These are phyloP conservation scores for Condylostylus longicornis DNA, from an alignment of 1,140 invertebrate species.

Conservation along the genomic window DNA sequence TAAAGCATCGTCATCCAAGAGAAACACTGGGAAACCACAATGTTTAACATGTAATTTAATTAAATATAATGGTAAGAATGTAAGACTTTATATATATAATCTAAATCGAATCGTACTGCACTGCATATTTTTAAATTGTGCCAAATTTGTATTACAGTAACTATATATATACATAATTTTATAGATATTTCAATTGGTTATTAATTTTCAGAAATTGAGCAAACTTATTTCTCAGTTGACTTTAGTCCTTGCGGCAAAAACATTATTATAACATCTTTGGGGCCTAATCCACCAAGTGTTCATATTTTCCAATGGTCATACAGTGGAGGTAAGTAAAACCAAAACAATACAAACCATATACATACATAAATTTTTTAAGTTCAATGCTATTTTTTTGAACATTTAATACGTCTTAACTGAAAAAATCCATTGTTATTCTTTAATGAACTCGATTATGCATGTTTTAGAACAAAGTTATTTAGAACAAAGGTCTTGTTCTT, in stretches of 20 bases:
- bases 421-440: too few species aligned
- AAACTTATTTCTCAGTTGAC: constrained; percentile 24
- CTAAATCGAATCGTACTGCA: background rate
- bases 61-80: background rate
- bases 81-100: background rate
- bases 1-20: constrained; percentile 15
- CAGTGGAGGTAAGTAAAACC: constrained; percentile 14
- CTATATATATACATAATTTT: background rate
- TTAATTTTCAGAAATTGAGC: too few species aligned
- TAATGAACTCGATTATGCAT: too few species aligned
- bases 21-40: constrained; percentile 27
- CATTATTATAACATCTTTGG: constrained; percentile 22
- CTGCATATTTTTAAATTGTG: background rate
- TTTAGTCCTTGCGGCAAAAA: constrained; percentile 22
- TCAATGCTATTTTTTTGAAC: constrained; percentile 1
- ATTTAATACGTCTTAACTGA: too few species aligned
- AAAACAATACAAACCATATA: too few species aligned
- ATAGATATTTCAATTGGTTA: too few species aligned
- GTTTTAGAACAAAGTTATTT: too few species aligned
- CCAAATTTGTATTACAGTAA: background rate
- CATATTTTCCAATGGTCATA: constrained; percentile 20
- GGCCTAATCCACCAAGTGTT: constrained; percentile 23
- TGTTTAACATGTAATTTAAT: constrained; percentile 40
- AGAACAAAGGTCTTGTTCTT: too few species aligned
- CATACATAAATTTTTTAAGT: background rate